A percentile compares a stretch with the other conserved stretches of the same genome.
Conservation (phyloP, 2,113 vertebrate species). For the Mobula birostris region DNA sequence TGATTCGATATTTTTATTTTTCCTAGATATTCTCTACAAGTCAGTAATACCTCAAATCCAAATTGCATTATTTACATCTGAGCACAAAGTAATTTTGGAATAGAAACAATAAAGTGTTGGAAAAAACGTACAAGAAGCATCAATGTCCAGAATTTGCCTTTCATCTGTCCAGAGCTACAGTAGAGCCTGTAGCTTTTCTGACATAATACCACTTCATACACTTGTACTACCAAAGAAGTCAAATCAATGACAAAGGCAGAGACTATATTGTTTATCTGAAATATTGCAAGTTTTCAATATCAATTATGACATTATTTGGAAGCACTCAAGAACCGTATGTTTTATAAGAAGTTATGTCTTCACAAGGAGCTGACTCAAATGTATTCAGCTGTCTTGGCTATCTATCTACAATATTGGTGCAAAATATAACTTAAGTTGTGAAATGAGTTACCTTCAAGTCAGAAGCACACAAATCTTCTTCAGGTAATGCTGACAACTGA, state of each 20-base stretch:
- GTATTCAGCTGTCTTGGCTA: not conserved
- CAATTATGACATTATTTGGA: not conserved
- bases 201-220: not conserved
- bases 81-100: not conserved
- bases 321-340: not conserved
- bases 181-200: not conserved
- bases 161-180: not conserved
- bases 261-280: not conserved
- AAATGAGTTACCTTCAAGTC: constrained; percentile 14
- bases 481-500: not conserved
- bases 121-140: not conserved
- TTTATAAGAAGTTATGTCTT: not conserved
- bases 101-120: not conserved
- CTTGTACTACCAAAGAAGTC: not conserved
- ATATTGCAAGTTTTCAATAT: not conserved
- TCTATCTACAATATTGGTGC: not conserved
- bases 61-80: not conserved
- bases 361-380: not conserved
- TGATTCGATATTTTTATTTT: not conserved
- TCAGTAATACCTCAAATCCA: not conserved
- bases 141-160: not conserved
- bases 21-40: not conserved
- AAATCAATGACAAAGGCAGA: not conserved
- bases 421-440: not conserved
- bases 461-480: not conserved